phyloP scores from a whole-genome alignment of 2,888 invertebrate species.

The Aplocera efformata region DNA sequence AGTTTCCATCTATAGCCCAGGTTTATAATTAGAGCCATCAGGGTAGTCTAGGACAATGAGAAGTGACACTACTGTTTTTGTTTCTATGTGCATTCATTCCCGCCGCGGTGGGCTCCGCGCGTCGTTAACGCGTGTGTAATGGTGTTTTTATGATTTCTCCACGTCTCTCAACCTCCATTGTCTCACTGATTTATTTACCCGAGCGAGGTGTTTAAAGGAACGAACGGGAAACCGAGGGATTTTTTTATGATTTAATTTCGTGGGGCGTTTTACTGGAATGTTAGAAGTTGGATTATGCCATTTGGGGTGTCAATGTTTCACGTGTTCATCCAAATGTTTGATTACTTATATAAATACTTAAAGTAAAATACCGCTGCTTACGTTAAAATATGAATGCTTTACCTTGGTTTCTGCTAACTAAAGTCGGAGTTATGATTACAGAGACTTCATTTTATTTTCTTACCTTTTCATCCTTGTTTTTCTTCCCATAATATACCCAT shows the following conservation, averaged over 20 bases:
- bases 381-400: too few species aligned
- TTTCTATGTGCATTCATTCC: too few species aligned
- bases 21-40: too few species aligned
- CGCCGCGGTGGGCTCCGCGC: constrained; percentile 28
- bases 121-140: constrained; percentile 52
- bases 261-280: constrained; percentile 12
- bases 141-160: constrained; percentile 56
- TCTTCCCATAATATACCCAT: too few species aligned
- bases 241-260: constrained; percentile 32
- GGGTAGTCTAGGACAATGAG: too few species aligned
- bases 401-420: too few species aligned
- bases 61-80: constrained; percentile 2
- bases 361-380: too few species aligned
- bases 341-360: too few species aligned
- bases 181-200: constrained; percentile 55
- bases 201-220: constrained; percentile 46
- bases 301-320: neutral
- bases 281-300: neutral
- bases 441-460: too few species aligned
- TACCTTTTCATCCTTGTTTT: too few species aligned
- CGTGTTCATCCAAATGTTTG: neutral
- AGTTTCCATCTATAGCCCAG: too few species aligned
- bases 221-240: constrained; percentile 25
- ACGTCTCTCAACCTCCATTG: constrained; percentile 43
- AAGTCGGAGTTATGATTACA: too few species aligned